Evolutionary conservation across 2,797 vertebrate genomes (phyloP).

Genomic region (Sitta carolinensis): DNA sequence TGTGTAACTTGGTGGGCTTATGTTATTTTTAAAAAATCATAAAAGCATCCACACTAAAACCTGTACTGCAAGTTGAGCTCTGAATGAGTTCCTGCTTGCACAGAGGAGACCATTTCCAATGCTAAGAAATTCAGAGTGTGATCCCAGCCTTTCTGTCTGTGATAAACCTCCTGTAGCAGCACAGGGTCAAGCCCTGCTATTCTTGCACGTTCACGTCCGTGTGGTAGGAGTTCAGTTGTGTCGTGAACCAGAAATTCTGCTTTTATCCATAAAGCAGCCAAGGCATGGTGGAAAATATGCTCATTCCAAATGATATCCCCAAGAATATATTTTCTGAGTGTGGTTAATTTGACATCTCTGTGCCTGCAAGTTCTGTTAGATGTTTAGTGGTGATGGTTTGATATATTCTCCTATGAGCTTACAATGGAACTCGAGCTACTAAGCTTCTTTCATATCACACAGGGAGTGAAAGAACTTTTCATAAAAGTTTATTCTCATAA

Average conservation of each 20-base stretch:
- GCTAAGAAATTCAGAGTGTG: not conserved
- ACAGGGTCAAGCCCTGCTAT: not conserved
- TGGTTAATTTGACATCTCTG: not conserved
- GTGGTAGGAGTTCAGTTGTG: not conserved
- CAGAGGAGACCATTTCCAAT: not conserved
- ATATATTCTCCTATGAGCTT: not conserved
- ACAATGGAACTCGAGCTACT: not conserved
- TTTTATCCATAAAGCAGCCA: not conserved
- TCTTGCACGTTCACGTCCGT: not conserved
- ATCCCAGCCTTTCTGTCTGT: not conserved
- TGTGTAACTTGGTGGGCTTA: not conserved
- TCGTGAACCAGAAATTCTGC: not conserved
- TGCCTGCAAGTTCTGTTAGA: not conserved
- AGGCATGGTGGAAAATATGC: not conserved
- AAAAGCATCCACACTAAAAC: not conserved
- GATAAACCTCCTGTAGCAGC: not conserved
- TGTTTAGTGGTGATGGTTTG: not conserved
- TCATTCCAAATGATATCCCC: not conserved
- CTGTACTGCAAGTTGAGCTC: not conserved
- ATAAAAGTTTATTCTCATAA: not conserved
- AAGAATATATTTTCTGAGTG: not conserved
- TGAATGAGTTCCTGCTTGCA: accelerated
- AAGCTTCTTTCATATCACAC: not conserved
- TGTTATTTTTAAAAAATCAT: not conserved
- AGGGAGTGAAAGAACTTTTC: not conserved